These are phyloP conservation scores for Syngnathus floridae DNA, from an alignment of 2,113 vertebrate species.

Conservation along the genomic window DNA sequence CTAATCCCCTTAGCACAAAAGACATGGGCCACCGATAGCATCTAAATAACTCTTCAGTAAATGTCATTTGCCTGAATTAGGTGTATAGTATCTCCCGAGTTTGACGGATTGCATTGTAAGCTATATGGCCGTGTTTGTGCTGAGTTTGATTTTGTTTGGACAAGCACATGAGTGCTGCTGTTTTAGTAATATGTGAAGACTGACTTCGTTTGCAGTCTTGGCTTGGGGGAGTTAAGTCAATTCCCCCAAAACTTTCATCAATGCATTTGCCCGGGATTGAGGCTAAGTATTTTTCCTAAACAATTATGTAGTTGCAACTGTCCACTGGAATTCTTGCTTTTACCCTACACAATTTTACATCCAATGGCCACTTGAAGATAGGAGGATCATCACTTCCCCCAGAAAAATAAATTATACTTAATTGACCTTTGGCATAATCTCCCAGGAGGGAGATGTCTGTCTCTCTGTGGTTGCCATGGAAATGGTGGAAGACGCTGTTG, in stretches of 20 bases:
- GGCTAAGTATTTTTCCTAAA: neutral
- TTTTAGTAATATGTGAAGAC: constrained; percentile 42
- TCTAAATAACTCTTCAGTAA: constrained; percentile 70
- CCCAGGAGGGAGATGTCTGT: constrained; percentile 35
- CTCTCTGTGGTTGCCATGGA: constrained; percentile 57
- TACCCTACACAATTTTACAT: neutral
- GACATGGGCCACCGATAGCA: constrained; percentile 61
- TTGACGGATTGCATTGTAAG: constrained; percentile 38
- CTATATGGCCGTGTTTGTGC: constrained; percentile 52
- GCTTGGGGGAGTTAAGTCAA: constrained; percentile 46
- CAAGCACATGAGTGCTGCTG: constrained; percentile 38
- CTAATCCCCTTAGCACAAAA: constrained; percentile 68
- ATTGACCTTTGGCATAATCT: constrained; percentile 61
- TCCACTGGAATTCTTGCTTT: neutral
- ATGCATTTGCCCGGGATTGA: constrained; percentile 7
- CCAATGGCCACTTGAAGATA: constrained; percentile 27
- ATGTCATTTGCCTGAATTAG: constrained; percentile 65
- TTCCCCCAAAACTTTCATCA: neutral
- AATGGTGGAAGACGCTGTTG: constrained; percentile 37
- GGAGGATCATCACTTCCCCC: constrained; percentile 24
- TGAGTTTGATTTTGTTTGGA: constrained; percentile 59
- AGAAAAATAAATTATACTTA: constrained; percentile 57
- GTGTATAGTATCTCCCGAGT: constrained; percentile 52
- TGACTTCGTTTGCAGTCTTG: constrained; percentile 7
- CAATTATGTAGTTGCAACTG: neutral